Conservation (phyloP, 2,888 invertebrate genomes). For the Stenolophus ochropezus region DNA sequence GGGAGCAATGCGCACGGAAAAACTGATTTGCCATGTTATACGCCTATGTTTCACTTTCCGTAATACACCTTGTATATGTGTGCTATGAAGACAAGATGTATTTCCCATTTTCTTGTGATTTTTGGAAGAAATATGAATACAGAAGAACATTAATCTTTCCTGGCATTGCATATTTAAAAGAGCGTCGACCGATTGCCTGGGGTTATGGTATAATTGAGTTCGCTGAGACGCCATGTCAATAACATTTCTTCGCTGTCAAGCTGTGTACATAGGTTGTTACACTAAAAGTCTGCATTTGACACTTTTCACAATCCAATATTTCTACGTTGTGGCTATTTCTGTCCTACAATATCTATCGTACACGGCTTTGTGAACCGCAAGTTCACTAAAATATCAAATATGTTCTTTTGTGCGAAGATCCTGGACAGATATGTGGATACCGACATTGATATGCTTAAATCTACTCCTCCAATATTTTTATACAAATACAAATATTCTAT, state of each 20-base stretch:
- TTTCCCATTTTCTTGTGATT: neutral
- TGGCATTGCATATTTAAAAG: constrained; percentile 2
- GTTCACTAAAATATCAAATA: neutral
- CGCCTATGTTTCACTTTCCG: too few species aligned
- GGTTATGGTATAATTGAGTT: constrained; percentile 24
- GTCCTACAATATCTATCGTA: neutral
- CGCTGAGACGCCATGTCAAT: neutral
- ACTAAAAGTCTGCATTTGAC: constrained; percentile 6
- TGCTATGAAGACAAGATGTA: too few species aligned
- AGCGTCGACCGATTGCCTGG: neutral
- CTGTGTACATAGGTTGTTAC: neutral
- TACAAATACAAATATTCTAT: too few species aligned
- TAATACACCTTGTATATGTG: too few species aligned
- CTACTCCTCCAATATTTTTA: too few species aligned
- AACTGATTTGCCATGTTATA: too few species aligned
- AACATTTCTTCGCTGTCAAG: neutral
- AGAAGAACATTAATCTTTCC: neutral
- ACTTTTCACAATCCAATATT: neutral
- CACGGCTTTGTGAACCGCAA: neutral
- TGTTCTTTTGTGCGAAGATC: neutral
- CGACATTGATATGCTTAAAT: neutral
- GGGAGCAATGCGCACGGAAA: too few species aligned
- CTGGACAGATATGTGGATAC: neutral
- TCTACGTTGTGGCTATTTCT: neutral
- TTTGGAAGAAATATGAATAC: neutral